Conservation (phyloP, 2,888 invertebrate species). For the Agrochola lychnidis region DNA sequence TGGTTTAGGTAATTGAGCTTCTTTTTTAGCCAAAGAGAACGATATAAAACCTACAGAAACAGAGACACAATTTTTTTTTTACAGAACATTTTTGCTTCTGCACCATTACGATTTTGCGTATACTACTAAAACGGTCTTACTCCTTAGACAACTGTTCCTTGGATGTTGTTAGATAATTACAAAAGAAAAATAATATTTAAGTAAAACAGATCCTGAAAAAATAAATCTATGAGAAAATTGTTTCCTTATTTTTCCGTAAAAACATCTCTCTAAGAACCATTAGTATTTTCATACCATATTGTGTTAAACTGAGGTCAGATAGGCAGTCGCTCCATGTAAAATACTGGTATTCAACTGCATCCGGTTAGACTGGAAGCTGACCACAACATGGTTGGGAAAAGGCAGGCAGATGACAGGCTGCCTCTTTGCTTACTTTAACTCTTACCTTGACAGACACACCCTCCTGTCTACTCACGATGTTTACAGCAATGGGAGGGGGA, state of each 20-base stretch:
- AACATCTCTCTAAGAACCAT: not conserved
- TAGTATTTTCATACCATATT: not conserved
- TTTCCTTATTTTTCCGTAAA: not conserved
- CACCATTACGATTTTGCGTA: not conserved
- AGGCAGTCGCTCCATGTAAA: not conserved
- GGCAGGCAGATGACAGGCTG: not conserved
- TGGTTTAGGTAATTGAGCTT: not conserved
- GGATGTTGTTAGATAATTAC: not conserved
- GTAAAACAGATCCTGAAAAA: not conserved
- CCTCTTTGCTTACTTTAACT: not conserved
- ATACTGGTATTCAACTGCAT: not conserved
- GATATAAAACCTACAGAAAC: not conserved
- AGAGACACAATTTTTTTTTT: not conserved
- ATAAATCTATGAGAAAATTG: not conserved
- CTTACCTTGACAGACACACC: conserved; percentile 97
- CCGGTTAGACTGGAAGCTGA: too few species aligned
- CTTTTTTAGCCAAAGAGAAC: not conserved
- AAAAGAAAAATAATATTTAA: not conserved
- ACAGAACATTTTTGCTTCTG: conserved; percentile 8
- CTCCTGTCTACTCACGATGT: conserved; percentile 96
- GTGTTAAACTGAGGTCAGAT: not conserved
- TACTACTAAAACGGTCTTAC: not conserved
- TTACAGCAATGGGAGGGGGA: conserved; percentile 93
- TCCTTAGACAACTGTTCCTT: not conserved
- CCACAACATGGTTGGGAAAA: not conserved